Conservation (phyloP, 2,797 vertebrate species). For the Tamandua tetradactyla region DNA sequence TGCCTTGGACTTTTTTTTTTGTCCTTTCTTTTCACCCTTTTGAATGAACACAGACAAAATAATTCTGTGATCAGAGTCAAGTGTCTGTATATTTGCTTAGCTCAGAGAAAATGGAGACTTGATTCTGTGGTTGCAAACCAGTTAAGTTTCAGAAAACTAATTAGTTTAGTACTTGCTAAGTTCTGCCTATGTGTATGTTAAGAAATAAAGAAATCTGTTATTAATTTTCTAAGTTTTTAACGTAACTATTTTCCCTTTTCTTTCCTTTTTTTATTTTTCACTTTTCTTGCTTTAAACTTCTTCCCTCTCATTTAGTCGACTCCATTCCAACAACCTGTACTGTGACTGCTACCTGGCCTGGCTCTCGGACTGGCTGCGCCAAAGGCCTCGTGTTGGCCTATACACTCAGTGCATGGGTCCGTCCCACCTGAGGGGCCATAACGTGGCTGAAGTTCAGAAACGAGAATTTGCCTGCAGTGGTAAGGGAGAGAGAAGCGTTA, state of each 20-base stretch:
- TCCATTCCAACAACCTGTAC: conserved; percentile 98
- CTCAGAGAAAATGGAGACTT: conserved; percentile 61
- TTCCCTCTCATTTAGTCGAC: conserved; percentile 87
- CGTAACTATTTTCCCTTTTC: not conserved
- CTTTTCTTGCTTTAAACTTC: not conserved
- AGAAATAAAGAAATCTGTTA: conserved; percentile 17
- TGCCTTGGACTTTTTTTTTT: conserved; percentile 66
- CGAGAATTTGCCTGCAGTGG: conserved; percentile 96
- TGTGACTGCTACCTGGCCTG: conserved; percentile 98
- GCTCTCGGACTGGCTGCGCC: conserved; percentile 98
- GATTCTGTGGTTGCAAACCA: conserved; percentile 64
- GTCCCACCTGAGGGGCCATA: conserved; percentile 94
- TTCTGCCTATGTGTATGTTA: conserved; percentile 34
- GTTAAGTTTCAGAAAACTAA: conserved; percentile 61
- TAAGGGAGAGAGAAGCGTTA: conserved; percentile 80
- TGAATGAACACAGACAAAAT: conserved; percentile 36
- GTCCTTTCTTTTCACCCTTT: conserved; percentile 55
- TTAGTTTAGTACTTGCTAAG: conserved; percentile 35
- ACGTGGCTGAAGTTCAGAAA: conserved; percentile 97
- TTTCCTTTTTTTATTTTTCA: too few species aligned
- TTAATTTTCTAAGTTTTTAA: not conserved
- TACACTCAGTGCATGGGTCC: conserved; percentile 98
- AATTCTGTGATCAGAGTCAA: conserved; percentile 11
- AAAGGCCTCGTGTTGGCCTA: conserved; percentile 95
- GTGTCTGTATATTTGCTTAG: conserved; percentile 56